Evolutionary conservation across 2,113 vertebrate genomes (phyloP), one percentile per base, ranked within the genome.

Genomic region (Ranitomeya variabilis): DNA sequence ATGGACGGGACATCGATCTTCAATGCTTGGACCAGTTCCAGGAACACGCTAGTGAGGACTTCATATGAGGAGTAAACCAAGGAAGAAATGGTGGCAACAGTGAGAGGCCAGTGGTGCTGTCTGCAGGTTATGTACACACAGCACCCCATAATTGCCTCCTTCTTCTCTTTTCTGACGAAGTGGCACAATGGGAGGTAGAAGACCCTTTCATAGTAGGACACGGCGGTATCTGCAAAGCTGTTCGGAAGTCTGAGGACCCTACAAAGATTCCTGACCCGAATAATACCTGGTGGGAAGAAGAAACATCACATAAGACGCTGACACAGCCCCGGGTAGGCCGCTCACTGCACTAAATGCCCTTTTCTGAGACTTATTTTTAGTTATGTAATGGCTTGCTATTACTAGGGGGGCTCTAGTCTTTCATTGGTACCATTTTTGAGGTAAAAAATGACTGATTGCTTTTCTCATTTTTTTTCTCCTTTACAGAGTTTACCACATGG

Each of bases 101-200:
- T 96, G 7, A 99, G 87, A 6, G 98, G 97, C 97, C 97, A 99
- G 90, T 94, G 95, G 84, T 92, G 95, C 91, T 96, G 95, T 4
- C 97, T 93, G 89, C 97, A 98, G 51, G 96, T 95, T 0, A 95
- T 91, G 0, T 98, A 93, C 79, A 98, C 94, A 0, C 96, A 98
- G 93, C 97, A 97, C 5, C 97, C 98, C 0, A 92, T 96, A 37
- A 99, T 91, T 3, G 95, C 89, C 85, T 99, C 97, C 91, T 99
- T 99, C 93, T 96, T 99, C 77, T 94, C 92, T 80, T 97, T 92
- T 31, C 91, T 93, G 12, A 94, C 93, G 1, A 91, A 91, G 19
- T 94, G 94, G 92, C 97, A 97, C 69, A 80, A 86, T 0, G 95
- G 78, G 6, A 96, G 96, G 84, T 90, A 91, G 82, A 97, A 95